Conservation (phyloP, 2,888 invertebrate genomes). For the Molorchus minor region DNA sequence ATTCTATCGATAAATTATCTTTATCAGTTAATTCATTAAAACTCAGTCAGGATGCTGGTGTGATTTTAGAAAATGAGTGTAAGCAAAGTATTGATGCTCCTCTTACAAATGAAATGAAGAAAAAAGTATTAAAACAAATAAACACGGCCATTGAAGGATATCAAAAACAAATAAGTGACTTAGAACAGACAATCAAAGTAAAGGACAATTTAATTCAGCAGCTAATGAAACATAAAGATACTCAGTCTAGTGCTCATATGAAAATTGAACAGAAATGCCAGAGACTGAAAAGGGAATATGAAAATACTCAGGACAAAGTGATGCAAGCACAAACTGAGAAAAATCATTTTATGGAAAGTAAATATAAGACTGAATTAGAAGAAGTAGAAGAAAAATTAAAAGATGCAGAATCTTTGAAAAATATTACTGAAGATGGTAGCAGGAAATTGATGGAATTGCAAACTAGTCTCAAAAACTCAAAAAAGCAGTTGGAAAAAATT, state of each 20-base stretch:
- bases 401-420: slow-evolving; percentile 58
- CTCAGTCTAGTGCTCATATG: slow-evolving; percentile 67
- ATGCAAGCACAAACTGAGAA: slow-evolving; percentile 64
- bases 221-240: slow-evolving; percentile 68
- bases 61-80: slow-evolving; percentile 39
- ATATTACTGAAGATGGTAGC: slow-evolving; percentile 69
- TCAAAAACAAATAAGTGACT: slow-evolving; percentile 72
- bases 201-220: slow-evolving; percentile 81
- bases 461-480: slow-evolving; percentile 76
- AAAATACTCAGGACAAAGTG: slow-evolving; percentile 67
- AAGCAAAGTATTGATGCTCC: slow-evolving; percentile 36
- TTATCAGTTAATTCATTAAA: slow-evolving; percentile 45
- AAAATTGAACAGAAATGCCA: slow-evolving; percentile 72
- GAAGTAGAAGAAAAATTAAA: slow-evolving; percentile 61
- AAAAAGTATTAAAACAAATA: slow-evolving; percentile 56
- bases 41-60: slow-evolving; percentile 47
- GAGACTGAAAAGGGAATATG: slow-evolving; percentile 69
- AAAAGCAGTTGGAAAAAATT: slow-evolving; percentile 79
- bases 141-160: slow-evolving; percentile 48
- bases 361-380: slow-evolving; percentile 60
- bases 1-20: slow-evolving; percentile 57
- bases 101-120: slow-evolving; percentile 51
- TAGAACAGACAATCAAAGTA: slow-evolving; percentile 71
- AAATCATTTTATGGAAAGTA: slow-evolving; percentile 53
- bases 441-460: slow-evolving; percentile 77